Evolutionary conservation across 2,113 vertebrate species (phyloP).

Genomic region (Takifugu bimaculatus): DNA sequence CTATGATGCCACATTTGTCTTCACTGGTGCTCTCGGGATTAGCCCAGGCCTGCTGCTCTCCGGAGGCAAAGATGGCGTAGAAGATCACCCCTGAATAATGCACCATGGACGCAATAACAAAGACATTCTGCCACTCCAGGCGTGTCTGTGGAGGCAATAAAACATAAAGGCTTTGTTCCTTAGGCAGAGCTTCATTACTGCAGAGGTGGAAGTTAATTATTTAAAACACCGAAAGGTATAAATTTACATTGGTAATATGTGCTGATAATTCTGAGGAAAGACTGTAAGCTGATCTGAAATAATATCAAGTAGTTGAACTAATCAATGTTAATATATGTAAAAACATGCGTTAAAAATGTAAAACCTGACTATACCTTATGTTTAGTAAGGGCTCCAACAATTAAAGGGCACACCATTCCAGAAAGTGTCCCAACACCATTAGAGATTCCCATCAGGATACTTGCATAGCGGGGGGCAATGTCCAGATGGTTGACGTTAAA

Average conservation of each 20-base stretch:
- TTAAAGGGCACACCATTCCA: conserved; percentile 95
- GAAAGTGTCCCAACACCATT: conserved; percentile 94
- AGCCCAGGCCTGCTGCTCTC: conserved; percentile 97
- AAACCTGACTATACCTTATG: conserved; percentile 81
- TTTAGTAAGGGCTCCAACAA: conserved; percentile 93
- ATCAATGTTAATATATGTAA: not conserved
- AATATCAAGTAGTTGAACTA: not conserved
- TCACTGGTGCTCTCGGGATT: conserved; percentile 87
- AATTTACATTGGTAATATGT: not conserved
- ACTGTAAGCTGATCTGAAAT: not conserved
- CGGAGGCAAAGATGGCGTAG: conserved; percentile 94
- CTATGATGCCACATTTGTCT: conserved; percentile 90
- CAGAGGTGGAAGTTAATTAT: conserved; percentile 10
- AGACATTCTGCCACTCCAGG: conserved; percentile 96
- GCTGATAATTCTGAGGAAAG: not conserved
- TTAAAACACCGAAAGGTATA: not conserved
- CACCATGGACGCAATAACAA: conserved; percentile 91
- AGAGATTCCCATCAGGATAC: conserved; percentile 98
- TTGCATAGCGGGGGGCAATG: conserved; percentile 96
- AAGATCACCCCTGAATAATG: conserved; percentile 96
- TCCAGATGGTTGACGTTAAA: conserved; percentile 98
- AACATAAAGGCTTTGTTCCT: not conserved
- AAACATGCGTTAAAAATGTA: not conserved
- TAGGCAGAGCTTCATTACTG: too few species aligned
- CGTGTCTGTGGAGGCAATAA: conserved; percentile 78